These are phyloP conservation scores for Heliconius ismenius DNA, from an alignment of 2,888 invertebrate species.

Conservation along the genomic window DNA sequence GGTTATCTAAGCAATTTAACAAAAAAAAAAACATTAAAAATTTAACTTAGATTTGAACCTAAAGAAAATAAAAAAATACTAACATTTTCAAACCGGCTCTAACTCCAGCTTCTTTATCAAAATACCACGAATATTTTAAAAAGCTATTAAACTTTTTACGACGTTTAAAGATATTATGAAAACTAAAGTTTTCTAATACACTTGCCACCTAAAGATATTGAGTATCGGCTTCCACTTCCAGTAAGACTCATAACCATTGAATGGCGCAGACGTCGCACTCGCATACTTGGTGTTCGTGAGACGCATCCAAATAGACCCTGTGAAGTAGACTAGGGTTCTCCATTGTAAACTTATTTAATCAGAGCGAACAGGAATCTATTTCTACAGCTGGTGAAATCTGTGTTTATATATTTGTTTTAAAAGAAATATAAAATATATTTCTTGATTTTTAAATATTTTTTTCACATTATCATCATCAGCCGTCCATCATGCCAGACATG, in stretches of 20 bases:
- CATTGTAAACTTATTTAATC: slow-evolving; percentile 17
- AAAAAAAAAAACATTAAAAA: too few relatives aligned
- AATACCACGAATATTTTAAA: not conserved
- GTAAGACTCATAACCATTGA: slow-evolving; percentile 39
- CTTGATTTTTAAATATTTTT: too few relatives aligned
- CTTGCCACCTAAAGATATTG: slow-evolving; percentile 36
- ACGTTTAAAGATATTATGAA: slow-evolving; percentile 16
- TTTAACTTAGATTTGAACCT: not conserved
- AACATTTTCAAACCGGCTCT: not conserved
- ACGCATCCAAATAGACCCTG: slow-evolving; percentile 39
- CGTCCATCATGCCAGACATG: too few relatives aligned
- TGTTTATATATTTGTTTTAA: not conserved
- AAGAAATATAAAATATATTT: not conserved
- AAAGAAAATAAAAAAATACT: not conserved
- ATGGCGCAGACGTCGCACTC: slow-evolving; percentile 52
- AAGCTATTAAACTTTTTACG: not conserved
- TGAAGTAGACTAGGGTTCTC: slow-evolving; percentile 38
- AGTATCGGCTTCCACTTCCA: slow-evolving; percentile 37
- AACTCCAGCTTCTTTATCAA: not conserved
- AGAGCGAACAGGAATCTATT: not conserved
- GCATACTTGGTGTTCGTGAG: slow-evolving; percentile 43
- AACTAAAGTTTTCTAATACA: slow-evolving; percentile 30
- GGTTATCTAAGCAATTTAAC: too few relatives aligned
- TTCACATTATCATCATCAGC: too few relatives aligned
- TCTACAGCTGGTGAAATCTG: not conserved